phyloP scores from a whole-genome alignment of 2,888 invertebrate species.

The Gandaritis pyraliata region DNA sequence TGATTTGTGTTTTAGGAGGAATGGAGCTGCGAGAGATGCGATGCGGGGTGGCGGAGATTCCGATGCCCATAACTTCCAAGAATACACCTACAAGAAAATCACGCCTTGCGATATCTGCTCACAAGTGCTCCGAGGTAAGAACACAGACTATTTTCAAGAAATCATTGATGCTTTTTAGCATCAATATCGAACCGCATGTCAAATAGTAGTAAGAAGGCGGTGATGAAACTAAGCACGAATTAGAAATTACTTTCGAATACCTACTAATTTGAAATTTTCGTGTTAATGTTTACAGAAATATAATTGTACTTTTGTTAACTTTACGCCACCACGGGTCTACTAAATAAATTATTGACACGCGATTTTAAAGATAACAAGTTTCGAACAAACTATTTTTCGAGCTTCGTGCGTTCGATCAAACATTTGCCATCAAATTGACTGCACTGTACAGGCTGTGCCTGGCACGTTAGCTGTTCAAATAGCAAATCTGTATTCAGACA shows the following conservation, averaged over 20 bases:
- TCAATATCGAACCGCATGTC: constrained; percentile 3
- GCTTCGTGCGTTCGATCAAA: constrained; percentile 32
- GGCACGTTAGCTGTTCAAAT: constrained; percentile 45
- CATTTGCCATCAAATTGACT: constrained; percentile 34
- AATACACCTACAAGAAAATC: constrained; percentile 97
- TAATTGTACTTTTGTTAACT: constrained; percentile 8
- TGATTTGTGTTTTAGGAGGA: constrained; percentile 84
- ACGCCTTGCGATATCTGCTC: constrained; percentile 97
- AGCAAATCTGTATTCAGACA: constrained; percentile 25
- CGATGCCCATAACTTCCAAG: constrained; percentile 94
- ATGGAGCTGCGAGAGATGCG: constrained; percentile 87
- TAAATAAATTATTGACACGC: constrained; percentile 38
- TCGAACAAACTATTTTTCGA: constrained; percentile 10
- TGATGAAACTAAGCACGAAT: not conserved
- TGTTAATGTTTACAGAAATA: constrained; percentile 10
- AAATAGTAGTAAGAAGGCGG: not conserved
- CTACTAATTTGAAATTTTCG: constrained; percentile 16
- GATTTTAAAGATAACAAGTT: constrained; percentile 31
- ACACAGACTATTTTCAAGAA: constrained; percentile 10
- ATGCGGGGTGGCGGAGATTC: constrained; percentile 85
- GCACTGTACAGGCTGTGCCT: constrained; percentile 47
- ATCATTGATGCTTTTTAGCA: not conserved
- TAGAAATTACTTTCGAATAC: constrained; percentile 6
- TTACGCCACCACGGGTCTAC: constrained; percentile 12
- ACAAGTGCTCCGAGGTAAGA: constrained; percentile 93